A percentile compares a stretch with the other conserved stretches of the same genome.
phyloP scores from a whole-genome alignment of 2,888 invertebrate genomes.

The Noctua fimbriata region DNA sequence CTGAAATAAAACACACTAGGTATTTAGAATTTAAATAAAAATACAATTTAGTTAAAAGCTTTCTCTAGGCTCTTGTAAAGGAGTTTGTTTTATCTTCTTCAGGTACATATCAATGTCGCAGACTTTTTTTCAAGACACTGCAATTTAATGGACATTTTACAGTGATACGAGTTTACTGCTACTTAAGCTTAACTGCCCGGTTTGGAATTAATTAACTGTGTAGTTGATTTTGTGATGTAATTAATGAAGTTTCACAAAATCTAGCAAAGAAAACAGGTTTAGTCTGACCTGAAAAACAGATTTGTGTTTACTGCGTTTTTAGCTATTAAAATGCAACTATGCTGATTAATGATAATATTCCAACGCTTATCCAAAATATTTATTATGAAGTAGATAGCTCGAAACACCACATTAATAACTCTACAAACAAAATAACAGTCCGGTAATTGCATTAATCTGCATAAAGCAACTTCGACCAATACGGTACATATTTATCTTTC shows the following conservation, averaged over 20 bases:
- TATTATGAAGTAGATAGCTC: not conserved
- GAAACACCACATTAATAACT: conserved; percentile 27
- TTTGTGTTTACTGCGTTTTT: not conserved
- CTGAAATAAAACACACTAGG: conserved; percentile 68
- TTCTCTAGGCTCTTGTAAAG: conserved; percentile 42
- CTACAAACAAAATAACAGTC: conserved; percentile 25
- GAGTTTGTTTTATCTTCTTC: conserved; percentile 51
- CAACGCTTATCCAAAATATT: not conserved
- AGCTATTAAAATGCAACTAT: not conserved
- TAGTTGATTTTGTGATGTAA: conserved; percentile 12
- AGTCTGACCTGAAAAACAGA: no score
- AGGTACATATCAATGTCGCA: conserved; percentile 55
- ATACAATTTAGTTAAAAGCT: conserved; percentile 68
- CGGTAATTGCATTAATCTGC: conserved; percentile 37
- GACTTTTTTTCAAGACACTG: conserved; percentile 19
- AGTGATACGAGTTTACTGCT: conserved; percentile 21
- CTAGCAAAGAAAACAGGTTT: no score
- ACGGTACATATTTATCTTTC: conserved; percentile 56
- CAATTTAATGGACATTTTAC: conserved; percentile 19
- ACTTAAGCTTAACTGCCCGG: conserved; percentile 4
- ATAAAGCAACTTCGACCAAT: conserved; percentile 34
- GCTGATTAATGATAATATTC: not conserved
- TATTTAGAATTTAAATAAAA: conserved; percentile 70
- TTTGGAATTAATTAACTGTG: not conserved
- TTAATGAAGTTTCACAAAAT: not conserved